A percentile compares a stretch with the other conserved stretches of the same genome.
These are phyloP conservation scores for Neodiprion virginianus DNA, from an alignment of 1,140 invertebrate genomes.

Conservation along the genomic window DNA sequence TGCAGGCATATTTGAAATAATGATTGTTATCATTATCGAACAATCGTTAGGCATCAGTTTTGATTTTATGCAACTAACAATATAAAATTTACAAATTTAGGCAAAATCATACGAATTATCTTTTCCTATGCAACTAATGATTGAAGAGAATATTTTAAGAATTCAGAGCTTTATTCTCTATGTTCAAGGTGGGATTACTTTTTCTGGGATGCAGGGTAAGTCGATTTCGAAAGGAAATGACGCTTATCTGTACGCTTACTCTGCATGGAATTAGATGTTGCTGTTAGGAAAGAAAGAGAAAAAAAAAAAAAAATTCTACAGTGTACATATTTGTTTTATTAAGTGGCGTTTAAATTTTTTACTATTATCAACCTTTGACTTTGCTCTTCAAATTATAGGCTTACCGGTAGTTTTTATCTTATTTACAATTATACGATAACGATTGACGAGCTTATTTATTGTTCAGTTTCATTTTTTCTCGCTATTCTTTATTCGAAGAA, in stretches of 20 bases:
- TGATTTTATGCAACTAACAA: background rate
- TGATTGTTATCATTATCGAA: background rate
- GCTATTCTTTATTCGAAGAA: no score
- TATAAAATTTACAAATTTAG: background rate
- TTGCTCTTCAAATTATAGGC: background rate
- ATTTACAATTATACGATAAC: no score
- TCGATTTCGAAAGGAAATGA: background rate
- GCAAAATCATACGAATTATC: background rate
- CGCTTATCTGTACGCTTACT: background rate
- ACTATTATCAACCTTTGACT: background rate
- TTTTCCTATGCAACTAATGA: background rate
- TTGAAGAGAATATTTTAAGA: background rate
- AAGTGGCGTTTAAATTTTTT: background rate
- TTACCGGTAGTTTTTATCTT: no score
- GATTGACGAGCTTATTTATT: no score
- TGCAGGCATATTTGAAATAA: background rate
- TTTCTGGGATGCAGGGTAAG: constrained; percentile 1
- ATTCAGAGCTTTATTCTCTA: background rate
- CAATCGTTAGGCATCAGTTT: background rate
- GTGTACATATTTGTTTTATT: background rate
- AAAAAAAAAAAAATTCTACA: background rate
- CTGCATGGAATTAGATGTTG: background rate
- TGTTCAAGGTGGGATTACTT: constrained; percentile 2
- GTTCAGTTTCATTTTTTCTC: no score
- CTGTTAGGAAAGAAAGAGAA: no score